These are phyloP conservation scores for Ellobium chinense DNA, from an alignment of 2,888 invertebrate genomes.

Conservation along the genomic window DNA sequence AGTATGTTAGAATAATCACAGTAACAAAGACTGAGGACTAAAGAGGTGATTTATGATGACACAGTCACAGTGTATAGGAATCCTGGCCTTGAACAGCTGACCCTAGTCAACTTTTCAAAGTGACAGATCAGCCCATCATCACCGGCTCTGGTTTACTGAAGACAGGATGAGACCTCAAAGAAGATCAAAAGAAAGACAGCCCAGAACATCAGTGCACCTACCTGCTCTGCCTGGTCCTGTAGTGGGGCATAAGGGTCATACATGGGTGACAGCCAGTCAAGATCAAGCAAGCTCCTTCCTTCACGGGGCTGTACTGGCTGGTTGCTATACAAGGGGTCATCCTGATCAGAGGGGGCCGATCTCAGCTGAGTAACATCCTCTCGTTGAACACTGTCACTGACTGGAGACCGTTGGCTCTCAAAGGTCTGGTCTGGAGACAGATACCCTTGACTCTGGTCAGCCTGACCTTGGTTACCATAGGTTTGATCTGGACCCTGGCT, in stretches of 20 bases:
- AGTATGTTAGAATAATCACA: no score
- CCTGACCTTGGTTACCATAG: background rate
- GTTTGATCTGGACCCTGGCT: background rate
- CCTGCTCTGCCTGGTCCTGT: conserved; percentile 41
- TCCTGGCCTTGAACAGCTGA: no score
- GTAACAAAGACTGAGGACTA: no score
- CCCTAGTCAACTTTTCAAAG: no score
- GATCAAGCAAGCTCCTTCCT: conserved; percentile 26
- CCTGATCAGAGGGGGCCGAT: conserved; percentile 5
- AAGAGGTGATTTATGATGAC: no score
- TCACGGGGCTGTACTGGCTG: conserved; percentile 38
- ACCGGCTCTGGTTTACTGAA: background rate
- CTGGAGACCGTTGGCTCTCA: background rate
- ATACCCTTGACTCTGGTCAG: background rate
- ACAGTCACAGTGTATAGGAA: no score
- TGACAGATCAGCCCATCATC: no score
- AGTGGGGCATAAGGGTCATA: conserved; percentile 19
- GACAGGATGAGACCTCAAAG: background rate
- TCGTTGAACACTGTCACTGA: background rate
- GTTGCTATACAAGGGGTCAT: conserved; percentile 39
- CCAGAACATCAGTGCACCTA: no score
- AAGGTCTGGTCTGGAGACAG: background rate
- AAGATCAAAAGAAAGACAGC: no score
- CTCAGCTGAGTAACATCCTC: background rate
- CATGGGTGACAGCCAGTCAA: conserved; percentile 37